phyloP scores from a whole-genome alignment of 1,140 invertebrate genomes.

The Drosophila arizonae region DNA sequence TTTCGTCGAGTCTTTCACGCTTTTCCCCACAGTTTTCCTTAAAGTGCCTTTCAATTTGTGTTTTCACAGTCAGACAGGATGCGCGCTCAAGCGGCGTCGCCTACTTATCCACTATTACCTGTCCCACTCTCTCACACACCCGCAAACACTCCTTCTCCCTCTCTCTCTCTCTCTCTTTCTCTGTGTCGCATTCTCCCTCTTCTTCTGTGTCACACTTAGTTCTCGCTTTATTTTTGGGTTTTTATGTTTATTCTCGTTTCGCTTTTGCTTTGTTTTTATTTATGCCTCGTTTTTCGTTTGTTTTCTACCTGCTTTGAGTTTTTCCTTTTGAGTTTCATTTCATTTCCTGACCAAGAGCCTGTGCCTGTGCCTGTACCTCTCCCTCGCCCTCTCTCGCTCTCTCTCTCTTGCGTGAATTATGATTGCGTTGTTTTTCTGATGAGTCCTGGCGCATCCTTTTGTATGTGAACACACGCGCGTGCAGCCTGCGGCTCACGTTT shows the following conservation, averaged over 20 bases:
- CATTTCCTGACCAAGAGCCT: constrained; percentile 64
- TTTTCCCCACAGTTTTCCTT: constrained; percentile 9
- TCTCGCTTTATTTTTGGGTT: constrained; percentile 29
- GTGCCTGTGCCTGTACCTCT: constrained; percentile 3
- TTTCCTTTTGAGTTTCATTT: constrained; percentile 62
- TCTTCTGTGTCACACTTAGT: not conserved
- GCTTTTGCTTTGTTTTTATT: constrained; percentile 60
- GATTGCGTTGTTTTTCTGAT: constrained; percentile 58
- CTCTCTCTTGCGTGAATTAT: constrained; percentile 64
- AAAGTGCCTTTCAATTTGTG: constrained; percentile 31
- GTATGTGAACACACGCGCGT: constrained; percentile 25
- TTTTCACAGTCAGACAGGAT: constrained; percentile 40
- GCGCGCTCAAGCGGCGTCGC: constrained; percentile 38
- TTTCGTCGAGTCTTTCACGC: constrained; percentile 3
- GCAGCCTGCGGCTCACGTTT: constrained; percentile 45
- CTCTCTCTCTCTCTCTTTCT: not conserved
- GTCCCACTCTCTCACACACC: not conserved
- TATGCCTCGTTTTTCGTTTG: constrained; percentile 45
- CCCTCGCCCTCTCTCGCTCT: not conserved
- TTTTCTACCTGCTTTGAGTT: constrained; percentile 51
- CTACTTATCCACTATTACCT: not conserved
- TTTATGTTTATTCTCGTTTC: constrained; percentile 59
- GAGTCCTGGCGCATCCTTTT: constrained; percentile 50
- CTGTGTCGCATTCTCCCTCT: not conserved
- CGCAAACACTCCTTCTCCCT: not conserved